phyloP scores from a whole-genome alignment of 2,888 invertebrate species.

The Phragmatobia fuliginosa region DNA sequence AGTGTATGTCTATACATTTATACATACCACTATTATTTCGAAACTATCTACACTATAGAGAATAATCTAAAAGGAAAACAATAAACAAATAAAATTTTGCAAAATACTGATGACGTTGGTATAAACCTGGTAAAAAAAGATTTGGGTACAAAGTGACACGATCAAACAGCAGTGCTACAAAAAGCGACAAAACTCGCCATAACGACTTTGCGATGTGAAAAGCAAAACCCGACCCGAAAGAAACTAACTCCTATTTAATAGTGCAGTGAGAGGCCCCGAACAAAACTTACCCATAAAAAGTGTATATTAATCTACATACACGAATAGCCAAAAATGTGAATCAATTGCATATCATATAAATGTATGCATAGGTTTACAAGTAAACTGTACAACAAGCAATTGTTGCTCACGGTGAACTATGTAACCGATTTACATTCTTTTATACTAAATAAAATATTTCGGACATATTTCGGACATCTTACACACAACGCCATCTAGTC shows the following conservation, averaged over 20 bases:
- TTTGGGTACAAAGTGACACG: slow-evolving; percentile 45
- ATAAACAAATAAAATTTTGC: background rate
- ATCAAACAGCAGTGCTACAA: slow-evolving; percentile 60
- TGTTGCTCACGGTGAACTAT: too few species aligned
- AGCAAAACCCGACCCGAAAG: slow-evolving; percentile 66
- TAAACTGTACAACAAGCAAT: too few species aligned
- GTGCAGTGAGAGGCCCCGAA: slow-evolving; percentile 55
- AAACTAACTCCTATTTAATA: slow-evolving; percentile 74
- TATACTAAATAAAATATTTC: too few species aligned
- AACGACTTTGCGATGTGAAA: slow-evolving; percentile 71
- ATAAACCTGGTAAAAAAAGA: slow-evolving; percentile 42
- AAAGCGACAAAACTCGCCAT: slow-evolving; percentile 58
- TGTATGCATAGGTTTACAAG: too few species aligned
- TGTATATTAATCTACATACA: slow-evolving; percentile 21
- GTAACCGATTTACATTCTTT: too few species aligned
- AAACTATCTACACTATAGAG: background rate
- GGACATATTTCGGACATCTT: too few species aligned
- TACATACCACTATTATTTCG: too few species aligned
- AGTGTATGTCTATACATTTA: too few species aligned
- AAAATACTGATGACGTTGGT: slow-evolving; percentile 33
- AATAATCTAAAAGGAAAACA: background rate
- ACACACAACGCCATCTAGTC: too few species aligned
- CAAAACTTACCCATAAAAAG: slow-evolving; percentile 48
- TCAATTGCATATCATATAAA: too few species aligned
- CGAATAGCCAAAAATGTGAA: background rate